Evolutionary conservation across 2,797 vertebrate species (phyloP).

Genomic region (Muscicapa striata): DNA sequence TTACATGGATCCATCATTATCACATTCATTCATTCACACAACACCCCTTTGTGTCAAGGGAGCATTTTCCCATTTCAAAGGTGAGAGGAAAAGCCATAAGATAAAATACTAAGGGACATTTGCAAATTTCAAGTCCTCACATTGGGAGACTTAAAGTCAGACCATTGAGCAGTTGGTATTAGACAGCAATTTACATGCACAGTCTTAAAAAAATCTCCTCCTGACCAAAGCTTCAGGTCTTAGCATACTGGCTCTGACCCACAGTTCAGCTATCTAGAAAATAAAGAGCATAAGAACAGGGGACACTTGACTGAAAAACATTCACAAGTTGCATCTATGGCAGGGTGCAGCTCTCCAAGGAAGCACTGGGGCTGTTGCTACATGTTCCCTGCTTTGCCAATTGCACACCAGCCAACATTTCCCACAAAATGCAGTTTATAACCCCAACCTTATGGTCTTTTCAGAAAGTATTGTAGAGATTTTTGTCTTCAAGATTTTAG

Average conservation of each 20-base stretch:
- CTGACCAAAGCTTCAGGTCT: neutral
- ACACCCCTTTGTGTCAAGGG: neutral
- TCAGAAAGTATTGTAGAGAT: neutral
- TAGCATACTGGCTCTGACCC: neutral
- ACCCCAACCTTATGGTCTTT: neutral
- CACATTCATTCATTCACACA: rapidly evolving
- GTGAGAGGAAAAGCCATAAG: neutral
- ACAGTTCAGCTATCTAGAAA: neutral
- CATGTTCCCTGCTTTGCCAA: neutral
- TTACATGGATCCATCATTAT: neutral
- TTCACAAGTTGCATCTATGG: rapidly evolving
- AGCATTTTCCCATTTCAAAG: neutral
- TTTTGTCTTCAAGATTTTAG: neutral
- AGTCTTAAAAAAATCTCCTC: neutral
- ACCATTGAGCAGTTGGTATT: neutral
- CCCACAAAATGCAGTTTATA: neutral
- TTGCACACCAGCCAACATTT: neutral
- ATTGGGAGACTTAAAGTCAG: neutral
- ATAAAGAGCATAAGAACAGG: neutral
- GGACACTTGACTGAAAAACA: neutral
- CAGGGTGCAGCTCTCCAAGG: neutral
- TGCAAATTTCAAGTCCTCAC: neutral
- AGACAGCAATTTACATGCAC: neutral
- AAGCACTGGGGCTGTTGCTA: neutral
- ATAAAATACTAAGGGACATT: neutral